phyloP scores from a whole-genome alignment of 2,797 vertebrate genomes.

The Pseudochirops cupreus region DNA sequence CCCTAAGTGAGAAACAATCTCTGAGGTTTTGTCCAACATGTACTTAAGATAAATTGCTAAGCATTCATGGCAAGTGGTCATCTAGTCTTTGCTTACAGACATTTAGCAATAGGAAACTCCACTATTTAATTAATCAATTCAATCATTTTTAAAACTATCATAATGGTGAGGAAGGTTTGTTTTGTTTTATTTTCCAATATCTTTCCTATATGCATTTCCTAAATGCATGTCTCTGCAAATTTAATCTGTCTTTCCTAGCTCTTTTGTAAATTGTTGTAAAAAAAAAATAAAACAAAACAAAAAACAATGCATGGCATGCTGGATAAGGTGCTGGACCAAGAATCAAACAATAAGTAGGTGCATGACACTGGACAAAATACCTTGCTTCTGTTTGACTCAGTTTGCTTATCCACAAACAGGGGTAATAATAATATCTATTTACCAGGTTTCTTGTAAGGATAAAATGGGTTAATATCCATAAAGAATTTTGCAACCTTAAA shows the following conservation, averaged over 20 bases:
- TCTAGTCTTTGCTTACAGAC: neutral
- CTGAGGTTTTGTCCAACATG: neutral
- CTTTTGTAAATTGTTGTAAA: neutral
- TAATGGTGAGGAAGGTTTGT: neutral
- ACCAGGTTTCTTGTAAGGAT: neutral
- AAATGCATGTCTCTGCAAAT: neutral
- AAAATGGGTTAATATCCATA: neutral
- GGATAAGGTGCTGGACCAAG: neutral
- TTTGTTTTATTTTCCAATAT: neutral
- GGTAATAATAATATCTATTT: neutral
- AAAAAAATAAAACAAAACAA: too few relatives aligned
- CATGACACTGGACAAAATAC: neutral
- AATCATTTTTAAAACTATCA: neutral
- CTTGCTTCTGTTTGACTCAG: neutral
- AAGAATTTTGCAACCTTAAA: neutral
- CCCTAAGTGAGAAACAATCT: neutral
- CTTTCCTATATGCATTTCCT: neutral
- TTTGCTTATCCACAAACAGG: neutral
- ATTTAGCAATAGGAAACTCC: neutral
- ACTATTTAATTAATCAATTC: neutral
- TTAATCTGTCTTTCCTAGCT: neutral
- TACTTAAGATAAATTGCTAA: neutral
- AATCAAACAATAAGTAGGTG: too few relatives aligned
- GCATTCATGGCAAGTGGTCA: neutral
- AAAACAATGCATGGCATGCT: neutral